A percentile compares a stretch with the other conserved stretches of the same genome.
Evolutionary conservation across 2,797 vertebrate species (phyloP).

Genomic region (Channallabes apus): DNA sequence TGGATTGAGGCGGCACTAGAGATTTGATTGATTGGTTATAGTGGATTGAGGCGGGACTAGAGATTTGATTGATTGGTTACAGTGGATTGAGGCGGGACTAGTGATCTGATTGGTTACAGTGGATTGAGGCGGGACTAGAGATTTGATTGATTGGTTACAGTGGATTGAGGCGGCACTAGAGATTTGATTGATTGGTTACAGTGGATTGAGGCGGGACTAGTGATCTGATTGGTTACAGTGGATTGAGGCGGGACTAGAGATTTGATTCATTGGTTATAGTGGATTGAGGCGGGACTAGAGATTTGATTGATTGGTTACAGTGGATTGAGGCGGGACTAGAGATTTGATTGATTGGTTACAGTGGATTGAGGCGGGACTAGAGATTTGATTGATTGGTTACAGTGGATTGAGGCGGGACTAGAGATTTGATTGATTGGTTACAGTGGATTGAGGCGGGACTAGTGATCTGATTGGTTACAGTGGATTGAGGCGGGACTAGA

Average conservation of each 20-base stretch:
- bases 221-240: neutral
- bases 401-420: too few species aligned
- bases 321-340: too few species aligned
- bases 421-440: neutral
- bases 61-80: too few species aligned
- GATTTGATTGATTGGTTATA: too few species aligned
- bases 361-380: neutral
- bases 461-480: too few species aligned
- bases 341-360: neutral
- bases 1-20: too few species aligned
- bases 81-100: too few species aligned
- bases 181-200: neutral
- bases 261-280: neutral
- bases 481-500: neutral
- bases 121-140: too few species aligned
- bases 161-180: neutral
- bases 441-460: neutral
- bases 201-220: neutral
- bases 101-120: too few species aligned
- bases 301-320: neutral
- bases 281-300: neutral
- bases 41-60: too few species aligned
- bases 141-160: constrained; percentile 2
- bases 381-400: neutral
- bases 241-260: too few species aligned